Conservation (phyloP, 2,888 invertebrate genomes). For the Hybos culiciformis region DNA sequence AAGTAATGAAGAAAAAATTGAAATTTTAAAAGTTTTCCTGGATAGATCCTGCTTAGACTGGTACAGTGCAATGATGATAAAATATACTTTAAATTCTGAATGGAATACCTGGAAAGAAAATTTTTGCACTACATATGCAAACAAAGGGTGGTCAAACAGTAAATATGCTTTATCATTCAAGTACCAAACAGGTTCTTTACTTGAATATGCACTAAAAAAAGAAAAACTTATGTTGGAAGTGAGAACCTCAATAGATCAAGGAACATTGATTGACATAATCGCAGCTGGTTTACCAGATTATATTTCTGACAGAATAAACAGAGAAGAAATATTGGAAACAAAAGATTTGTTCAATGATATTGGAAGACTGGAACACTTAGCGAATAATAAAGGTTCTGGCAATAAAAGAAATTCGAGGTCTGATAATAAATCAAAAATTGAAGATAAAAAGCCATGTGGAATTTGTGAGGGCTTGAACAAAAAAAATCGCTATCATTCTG, state of each 20-base stretch:
- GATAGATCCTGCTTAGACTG: conserved; percentile 7
- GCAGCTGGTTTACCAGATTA: conserved; percentile 20
- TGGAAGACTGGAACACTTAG: conserved; percentile 20
- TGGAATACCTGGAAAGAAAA: conserved; percentile 15
- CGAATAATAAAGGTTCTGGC: conserved; percentile 12
- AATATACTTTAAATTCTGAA: conserved; percentile 14
- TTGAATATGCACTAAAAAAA: conserved; percentile 17
- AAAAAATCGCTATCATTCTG: conserved; percentile 9
- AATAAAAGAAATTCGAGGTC: conserved; percentile 10
- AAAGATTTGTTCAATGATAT: conserved; percentile 22
- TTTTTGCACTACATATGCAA: conserved; percentile 18
- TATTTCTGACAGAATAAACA: conserved; percentile 18
- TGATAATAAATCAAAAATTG: conserved; percentile 2
- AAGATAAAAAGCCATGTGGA: conserved; percentile 10
- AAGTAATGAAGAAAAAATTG: conserved; percentile 12
- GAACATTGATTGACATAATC: conserved; percentile 19
- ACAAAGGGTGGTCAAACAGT: conserved; percentile 18
- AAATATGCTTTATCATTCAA: conserved; percentile 18
- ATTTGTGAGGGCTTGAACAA: conserved; percentile 13
- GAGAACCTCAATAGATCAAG: conserved; percentile 11
- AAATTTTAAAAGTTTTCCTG: conserved; percentile 15
- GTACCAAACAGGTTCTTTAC: conserved; percentile 17
- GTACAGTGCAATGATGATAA: conserved; percentile 14
- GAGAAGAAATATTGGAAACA: conserved; percentile 20
- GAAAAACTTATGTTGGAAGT: conserved; percentile 12